Evolutionary conservation across 2,888 invertebrate species (phyloP), one percentile per base, ranked within the genome.

Genomic region (Therioaphis trifolii): DNA sequence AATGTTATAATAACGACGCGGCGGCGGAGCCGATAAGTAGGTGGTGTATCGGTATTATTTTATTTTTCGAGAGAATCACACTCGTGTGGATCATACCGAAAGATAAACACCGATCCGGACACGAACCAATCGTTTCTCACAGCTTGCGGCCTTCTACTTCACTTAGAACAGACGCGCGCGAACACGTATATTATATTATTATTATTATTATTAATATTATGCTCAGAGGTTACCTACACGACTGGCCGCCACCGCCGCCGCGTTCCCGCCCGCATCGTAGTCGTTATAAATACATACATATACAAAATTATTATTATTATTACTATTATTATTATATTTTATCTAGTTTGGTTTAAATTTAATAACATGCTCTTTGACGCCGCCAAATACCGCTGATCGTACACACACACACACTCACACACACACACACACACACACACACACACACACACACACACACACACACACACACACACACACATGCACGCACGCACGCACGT

Each of bases 101-200:
- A 79, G 69, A 79, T 79, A 79, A 79, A 79, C 46, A 79, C 55
- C 58, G 69, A 79, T 79, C 79, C 27, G 58, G 55, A 58, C 79
- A 79, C 69, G 68, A 79, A 79, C 58, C 71, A 58, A 79, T 69
- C 79, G 79, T 79, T 79, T 79, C 69, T 79, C 79, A 69, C 79
- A 79, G 79, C 79, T 79, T 43, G 79, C 79, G 79, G 79, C 79
- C 63, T 29, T 46, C 63, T 43, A 46, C 46, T 55, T 21, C 9
- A 5, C 14, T 15, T 14, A 46, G n/a, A 0, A 9, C 15, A 46
- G 12, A 5, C 14, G 9, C n/a, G n/a, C 15, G 4, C 1, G 18
- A n/a, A 52, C n/a, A 15, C 14, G 49, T 49, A 49, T 49, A 49
- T 12, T 2, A 12, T 49, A 43, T 9, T 43, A 43, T 5, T 43